Base-by-base conservation (phyloP, 2,797 vertebrate species). In the Macropus fuliginosus region DNA sequence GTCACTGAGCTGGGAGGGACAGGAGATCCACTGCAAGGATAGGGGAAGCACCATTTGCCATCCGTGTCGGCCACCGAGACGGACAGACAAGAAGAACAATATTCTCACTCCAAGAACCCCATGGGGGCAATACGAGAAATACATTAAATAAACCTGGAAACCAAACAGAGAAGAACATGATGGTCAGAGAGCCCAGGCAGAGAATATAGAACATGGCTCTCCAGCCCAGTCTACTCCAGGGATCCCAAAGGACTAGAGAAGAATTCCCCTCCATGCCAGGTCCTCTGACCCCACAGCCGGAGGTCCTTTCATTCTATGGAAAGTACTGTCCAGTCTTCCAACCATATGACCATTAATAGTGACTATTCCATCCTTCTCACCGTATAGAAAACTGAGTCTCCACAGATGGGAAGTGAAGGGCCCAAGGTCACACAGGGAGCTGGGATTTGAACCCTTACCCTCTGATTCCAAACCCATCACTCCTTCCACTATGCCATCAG, bases 51-150 rank as follows among this genome's bases (percentile, higher is more conserved):
- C 99, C 99, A 99, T 97, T 98, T 98, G 98, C 98, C 91, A 97
- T 98, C 99, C 98, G 98, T 98, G 98, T 98, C 98, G 98, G 98
- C 98, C 98, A 92, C 97, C 96, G 98, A 99, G 98, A 98, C 98
- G 98, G 98, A 98, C 93, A 96, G 98, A 98, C 98, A 98, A 98
- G 98, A 97, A 98, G 97, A 97, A 98, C 98, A 98, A 98, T 97
- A 98, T 98, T 98, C 97, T 98, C 98, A 98, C 98, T 98, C 98
- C 98, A 97, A 98, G 98, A 98, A 99, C 99, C 99, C 99, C 99
- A 99, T 99, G 98, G 99, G 99, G 99, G 99, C 98, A 96, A 99
- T 98, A 99, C 98, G 98, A 98, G 98, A 98, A 99, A 98, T 98
- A 97, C 97, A 98, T 99, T 99, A 99, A 99, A 98, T 99, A 98